Evolutionary conservation across 2,113 vertebrate genomes (phyloP).

Genomic region (Cheilinus undulatus): DNA sequence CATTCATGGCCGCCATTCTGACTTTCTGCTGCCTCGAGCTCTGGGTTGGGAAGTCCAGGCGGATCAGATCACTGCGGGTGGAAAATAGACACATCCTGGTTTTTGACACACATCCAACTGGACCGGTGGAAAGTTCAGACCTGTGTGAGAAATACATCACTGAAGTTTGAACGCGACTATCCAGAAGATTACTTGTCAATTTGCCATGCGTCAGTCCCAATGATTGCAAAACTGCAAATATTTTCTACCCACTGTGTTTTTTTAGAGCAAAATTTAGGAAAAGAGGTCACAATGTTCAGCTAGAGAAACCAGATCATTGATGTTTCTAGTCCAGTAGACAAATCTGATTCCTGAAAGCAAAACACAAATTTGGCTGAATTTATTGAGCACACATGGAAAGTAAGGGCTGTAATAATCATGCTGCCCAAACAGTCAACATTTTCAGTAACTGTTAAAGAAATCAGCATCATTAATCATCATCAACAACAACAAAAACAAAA

Average conservation of each 20-base stretch:
- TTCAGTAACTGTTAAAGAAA: too few relatives aligned
- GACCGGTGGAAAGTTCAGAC: slow-evolving; percentile 6
- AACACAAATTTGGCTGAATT: background rate
- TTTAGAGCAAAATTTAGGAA: background rate
- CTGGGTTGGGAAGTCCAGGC: slow-evolving; percentile 27
- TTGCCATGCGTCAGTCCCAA: too few relatives aligned
- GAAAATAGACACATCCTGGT: slow-evolving; percentile 21
- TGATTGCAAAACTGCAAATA: background rate
- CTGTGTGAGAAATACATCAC: background rate
- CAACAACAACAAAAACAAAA: too few relatives aligned
- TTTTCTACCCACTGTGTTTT: background rate
- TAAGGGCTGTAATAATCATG: too few relatives aligned
- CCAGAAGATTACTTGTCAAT: background rate
- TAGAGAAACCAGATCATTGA: background rate
- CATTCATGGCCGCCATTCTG: slow-evolving; percentile 41
- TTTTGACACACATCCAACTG: background rate
- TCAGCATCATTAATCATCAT: too few relatives aligned
- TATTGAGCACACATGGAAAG: background rate
- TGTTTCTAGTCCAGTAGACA: background rate
- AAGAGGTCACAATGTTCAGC: slow-evolving; percentile 6
- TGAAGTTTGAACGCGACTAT: background rate
- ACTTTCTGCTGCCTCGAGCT: slow-evolving; percentile 24
- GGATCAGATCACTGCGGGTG: slow-evolving; percentile 33
- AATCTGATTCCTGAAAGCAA: background rate
- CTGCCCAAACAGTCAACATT: too few relatives aligned